These are phyloP conservation scores for Apodemus sylvaticus DNA, from an alignment of 2,113 vertebrate genomes.

Conservation along the genomic window DNA sequence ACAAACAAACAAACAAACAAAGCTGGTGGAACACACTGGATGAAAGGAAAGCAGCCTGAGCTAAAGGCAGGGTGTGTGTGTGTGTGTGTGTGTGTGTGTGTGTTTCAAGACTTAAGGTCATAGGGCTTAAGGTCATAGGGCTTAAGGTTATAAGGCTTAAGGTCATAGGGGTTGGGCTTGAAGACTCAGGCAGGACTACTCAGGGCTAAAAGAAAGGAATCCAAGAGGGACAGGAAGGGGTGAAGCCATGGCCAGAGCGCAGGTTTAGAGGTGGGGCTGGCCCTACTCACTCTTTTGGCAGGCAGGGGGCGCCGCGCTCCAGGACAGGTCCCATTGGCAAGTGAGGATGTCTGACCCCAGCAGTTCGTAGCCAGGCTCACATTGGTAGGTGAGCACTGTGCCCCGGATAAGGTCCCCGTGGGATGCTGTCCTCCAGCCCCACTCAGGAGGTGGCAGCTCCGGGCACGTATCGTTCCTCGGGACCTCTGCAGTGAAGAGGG, in stretches of 20 bases:
- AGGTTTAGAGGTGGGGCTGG: neutral
- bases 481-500: slow-evolving; percentile 87
- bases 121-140: neutral
- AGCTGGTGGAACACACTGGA: fast-evolving
- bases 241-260: too few relatives aligned
- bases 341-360: slow-evolving; percentile 95
- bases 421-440: slow-evolving; percentile 94
- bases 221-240: neutral
- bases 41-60: neutral
- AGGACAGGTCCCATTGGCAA: slow-evolving; percentile 96
- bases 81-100: neutral
- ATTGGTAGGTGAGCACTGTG: slow-evolving; percentile 95
- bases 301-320: slow-evolving; percentile 93
- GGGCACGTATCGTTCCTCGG: slow-evolving; percentile 95
- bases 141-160: neutral
- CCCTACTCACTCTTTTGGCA: slow-evolving; percentile 91
- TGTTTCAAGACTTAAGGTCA: neutral
- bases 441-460: slow-evolving; percentile 90
- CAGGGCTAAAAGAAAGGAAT: neutral
- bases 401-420: slow-evolving; percentile 92
- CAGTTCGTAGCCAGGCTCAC: slow-evolving; percentile 94
- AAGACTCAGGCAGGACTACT: neutral
- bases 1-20: too few relatives aligned
- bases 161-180: neutral
- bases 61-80: neutral